A percentile compares a stretch with the other conserved stretches of the same genome.
phyloP scores from a whole-genome alignment of 2,113 vertebrate species.

The Bothrops jararaca region DNA sequence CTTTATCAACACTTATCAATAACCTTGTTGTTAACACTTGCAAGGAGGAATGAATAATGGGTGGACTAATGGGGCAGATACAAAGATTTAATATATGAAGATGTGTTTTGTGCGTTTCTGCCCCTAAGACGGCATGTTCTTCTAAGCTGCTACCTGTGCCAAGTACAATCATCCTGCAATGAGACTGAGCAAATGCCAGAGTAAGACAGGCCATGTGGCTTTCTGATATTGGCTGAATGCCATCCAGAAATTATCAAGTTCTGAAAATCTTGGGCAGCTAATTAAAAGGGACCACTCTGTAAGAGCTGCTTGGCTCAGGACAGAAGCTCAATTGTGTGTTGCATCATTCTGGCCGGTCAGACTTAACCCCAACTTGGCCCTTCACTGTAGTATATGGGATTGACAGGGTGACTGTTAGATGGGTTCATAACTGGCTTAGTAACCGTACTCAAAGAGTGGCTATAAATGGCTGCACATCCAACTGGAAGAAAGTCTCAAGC shows the following conservation, averaged over 20 bases:
- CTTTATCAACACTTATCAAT: neutral
- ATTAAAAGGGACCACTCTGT: slow-evolving; percentile 18
- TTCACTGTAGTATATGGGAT: neutral
- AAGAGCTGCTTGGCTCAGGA: slow-evolving; percentile 15
- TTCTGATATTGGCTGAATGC: slow-evolving; percentile 8
- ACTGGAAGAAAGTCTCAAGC: no score
- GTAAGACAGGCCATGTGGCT: neutral
- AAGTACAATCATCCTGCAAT: neutral
- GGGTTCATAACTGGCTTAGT: no score
- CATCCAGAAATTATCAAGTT: slow-evolving; percentile 20
- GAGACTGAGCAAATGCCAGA: slow-evolving; percentile 1
- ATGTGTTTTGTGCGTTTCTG: neutral
- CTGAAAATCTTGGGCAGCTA: slow-evolving; percentile 18
- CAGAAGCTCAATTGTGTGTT: slow-evolving; percentile 24
- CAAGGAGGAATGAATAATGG: neutral
- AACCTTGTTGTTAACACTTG: neutral
- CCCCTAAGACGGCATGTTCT: neutral
- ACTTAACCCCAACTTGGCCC: slow-evolving; percentile 23
- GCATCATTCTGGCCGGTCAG: slow-evolving; percentile 13
- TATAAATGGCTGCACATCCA: no score
- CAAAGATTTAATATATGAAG: neutral
- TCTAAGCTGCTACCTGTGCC: neutral
- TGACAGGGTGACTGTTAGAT: no score
- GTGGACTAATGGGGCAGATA: neutral
- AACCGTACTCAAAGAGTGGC: no score